A percentile compares a stretch with the other conserved stretches of the same genome.
phyloP scores from a whole-genome alignment of 2,888 invertebrate species.

The Camponotus fellah region DNA sequence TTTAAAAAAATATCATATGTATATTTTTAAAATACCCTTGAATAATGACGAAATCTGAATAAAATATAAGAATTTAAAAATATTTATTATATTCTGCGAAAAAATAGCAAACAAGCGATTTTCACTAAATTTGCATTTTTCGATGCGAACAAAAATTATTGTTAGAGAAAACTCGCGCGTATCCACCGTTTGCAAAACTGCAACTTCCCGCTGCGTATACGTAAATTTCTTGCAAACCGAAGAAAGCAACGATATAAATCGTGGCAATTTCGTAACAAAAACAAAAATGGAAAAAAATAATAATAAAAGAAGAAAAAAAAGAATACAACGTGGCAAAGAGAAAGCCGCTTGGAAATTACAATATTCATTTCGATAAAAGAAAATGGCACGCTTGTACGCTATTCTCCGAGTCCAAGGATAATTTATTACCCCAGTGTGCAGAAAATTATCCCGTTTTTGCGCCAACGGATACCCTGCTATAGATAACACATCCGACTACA shows the following conservation, averaged over 20 bases:
- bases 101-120: not conserved
- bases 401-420: conserved; percentile 14
- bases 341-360: conserved; percentile 44
- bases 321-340: not conserved
- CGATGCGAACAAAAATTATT: conserved; percentile 18
- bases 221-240: conserved; percentile 50
- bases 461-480: conserved; percentile 1
- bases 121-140: not conserved
- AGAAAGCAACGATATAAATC: conserved; percentile 47
- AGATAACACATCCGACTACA: not conserved
- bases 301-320: not conserved
- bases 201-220: conserved; percentile 14
- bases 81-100: not conserved
- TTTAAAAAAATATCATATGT: conserved; percentile 4
- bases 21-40: not conserved
- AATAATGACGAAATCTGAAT: not conserved
- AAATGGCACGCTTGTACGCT: conserved; percentile 12
- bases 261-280: conserved; percentile 22
- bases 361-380: conserved; percentile 53
- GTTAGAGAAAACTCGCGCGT: conserved; percentile 1
- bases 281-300: not conserved
- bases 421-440: conserved; percentile 42
- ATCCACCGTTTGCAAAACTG: not conserved
- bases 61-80: conserved; percentile 24
- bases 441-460: conserved; percentile 39